Evolutionary conservation across 2,888 invertebrate species (phyloP).

Genomic region (Hypena proboscidalis): DNA sequence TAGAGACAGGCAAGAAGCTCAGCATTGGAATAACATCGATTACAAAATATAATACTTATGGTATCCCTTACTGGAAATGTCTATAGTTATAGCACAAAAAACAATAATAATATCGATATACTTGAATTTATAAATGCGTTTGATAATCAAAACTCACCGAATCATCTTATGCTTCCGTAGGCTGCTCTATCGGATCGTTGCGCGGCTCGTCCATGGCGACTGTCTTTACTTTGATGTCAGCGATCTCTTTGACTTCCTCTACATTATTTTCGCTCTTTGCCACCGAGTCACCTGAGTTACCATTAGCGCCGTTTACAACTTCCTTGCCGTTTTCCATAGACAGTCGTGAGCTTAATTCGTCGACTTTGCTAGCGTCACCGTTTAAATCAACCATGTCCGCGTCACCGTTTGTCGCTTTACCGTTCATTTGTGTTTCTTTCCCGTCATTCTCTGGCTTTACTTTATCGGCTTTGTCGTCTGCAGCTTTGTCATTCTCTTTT

Average conservation of each 20-base stretch:
- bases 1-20: too few relatives aligned
- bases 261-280: conserved; percentile 70
- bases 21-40: too few relatives aligned
- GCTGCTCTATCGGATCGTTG: conserved; percentile 77
- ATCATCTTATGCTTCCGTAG: conserved; percentile 80
- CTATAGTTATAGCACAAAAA: too few relatives aligned
- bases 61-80: too few relatives aligned
- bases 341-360: conserved; percentile 66
- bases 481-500: conserved; percentile 32
- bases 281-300: conserved; percentile 53
- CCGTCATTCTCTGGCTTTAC: conserved; percentile 46
- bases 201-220: conserved; percentile 78
- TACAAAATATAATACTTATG: too few relatives aligned
- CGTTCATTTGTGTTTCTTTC: conserved; percentile 67
- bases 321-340: conserved; percentile 70
- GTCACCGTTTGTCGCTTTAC: conserved; percentile 68
- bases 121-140: neutral
- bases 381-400: conserved; percentile 57
- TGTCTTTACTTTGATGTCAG: conserved; percentile 85
- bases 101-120: too few relatives aligned
- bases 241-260: conserved; percentile 52
- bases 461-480: conserved; percentile 41
- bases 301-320: conserved; percentile 58
- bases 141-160: conserved; percentile 57
- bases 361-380: conserved; percentile 64